Evolutionary conservation across 1,140 invertebrate species (phyloP), one percentile per base, ranked within the genome.

Genomic region (Odontomachus brunneus): DNA sequence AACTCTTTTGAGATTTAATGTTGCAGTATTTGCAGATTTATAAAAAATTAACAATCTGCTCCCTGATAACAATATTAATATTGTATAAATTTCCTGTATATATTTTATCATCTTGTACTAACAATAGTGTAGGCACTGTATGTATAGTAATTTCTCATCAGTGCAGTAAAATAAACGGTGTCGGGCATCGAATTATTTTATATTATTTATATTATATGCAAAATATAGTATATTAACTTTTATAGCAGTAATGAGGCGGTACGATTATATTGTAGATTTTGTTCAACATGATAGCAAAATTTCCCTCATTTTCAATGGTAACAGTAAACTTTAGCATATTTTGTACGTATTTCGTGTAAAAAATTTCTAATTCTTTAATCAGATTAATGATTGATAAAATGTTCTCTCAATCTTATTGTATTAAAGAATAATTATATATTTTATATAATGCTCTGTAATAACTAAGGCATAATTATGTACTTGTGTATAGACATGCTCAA

Each of bases 401-500:
- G 51, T 78, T 67, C 62, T 19, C 19, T 51, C 22, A 57, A 22
- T 80, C 65, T 62, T 29, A 44, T 26, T 65, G 65, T 82, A 75
- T 67, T 75, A 69, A 80, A 78, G 73, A 83, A n/a, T 72, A 49
- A 80, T 63, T 80, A 71, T 82, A 78, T 85, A 60, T 66, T 72
- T 82, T 65, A 55, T 33, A 51, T 66, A 48, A 59, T 66, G 59
- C 53, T 66, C 44, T 83, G 59, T 63, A 51, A 88, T 87, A 84
- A 81, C 69, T 86, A 82, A 62, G 76, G 53, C 80, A 69, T 82
- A 82, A 71, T 86, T 87, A 78, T 83, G 82, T 69, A 82, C 53
- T 85, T 44, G 17, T 86, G 74, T 85, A 87, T 87, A 80, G 83
- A 85, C 81, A 83, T 88, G 82, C 60, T 51, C 69, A 84, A 75